A percentile compares a stretch with the other conserved stretches of the same genome.
Evolutionary conservation across 2,888 invertebrate species (phyloP).

Genomic region (Panopea generosa): DNA sequence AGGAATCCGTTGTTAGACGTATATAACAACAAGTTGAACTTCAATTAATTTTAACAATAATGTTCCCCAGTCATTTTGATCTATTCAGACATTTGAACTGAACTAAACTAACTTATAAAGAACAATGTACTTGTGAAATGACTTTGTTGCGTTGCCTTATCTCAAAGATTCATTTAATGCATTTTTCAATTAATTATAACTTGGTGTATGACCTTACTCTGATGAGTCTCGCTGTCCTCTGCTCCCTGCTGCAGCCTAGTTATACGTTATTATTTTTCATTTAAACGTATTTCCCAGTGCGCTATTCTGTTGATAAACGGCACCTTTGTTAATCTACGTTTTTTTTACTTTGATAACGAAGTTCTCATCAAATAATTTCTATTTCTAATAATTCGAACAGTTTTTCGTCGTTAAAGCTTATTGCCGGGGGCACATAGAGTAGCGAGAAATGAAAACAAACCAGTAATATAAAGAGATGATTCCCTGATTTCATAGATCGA

Average conservation of each 20-base stretch:
- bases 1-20: too few relatives aligned
- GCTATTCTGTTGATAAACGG: neutral
- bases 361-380: neutral
- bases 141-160: too few relatives aligned
- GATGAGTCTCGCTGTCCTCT: too few relatives aligned
- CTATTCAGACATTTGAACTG: too few relatives aligned
- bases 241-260: neutral
- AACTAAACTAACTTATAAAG: too few relatives aligned
- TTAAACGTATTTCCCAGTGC: constrained; percentile 14
- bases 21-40: too few relatives aligned
- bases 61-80: too few relatives aligned
- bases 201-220: too few relatives aligned
- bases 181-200: too few relatives aligned
- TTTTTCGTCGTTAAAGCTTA: neutral
- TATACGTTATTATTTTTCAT: constrained; percentile 16
- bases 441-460: constrained; percentile 22
- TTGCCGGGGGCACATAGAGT: constrained; percentile 23
- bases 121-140: too few relatives aligned
- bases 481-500: constrained; percentile 15
- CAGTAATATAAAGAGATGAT: constrained; percentile 30
- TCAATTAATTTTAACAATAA: too few relatives aligned
- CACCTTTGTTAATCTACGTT: neutral
- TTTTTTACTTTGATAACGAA: neutral
- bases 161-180: too few relatives aligned
- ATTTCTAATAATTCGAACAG: neutral